Base-by-base conservation (phyloP, 2,888 invertebrate species). In the Parnassius smintheus region DNA sequence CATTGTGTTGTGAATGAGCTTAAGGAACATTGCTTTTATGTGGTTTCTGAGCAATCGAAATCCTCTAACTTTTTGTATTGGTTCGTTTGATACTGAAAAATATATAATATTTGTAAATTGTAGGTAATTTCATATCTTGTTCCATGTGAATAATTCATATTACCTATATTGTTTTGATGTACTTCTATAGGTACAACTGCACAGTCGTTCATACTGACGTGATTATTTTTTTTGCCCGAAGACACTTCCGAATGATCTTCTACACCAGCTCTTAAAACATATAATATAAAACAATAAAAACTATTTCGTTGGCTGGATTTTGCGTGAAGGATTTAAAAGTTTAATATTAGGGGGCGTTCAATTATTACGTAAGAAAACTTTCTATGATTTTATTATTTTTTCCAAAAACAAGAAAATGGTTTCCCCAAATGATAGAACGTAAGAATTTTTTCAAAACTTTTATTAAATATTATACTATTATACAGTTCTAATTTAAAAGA, bases 1-100 rank as follows among this genome's bases (percentile, higher is more conserved):
- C 73, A 81, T 85, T 0, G 88, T 73, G 56, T 86, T 86, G 68
- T 88, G 88, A 0, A 81, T 77, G 18, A 88, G 75, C 69, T 91
- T 91, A 8, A 90, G 69, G 64, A 91, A 88, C 88, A 91, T 91
- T 0, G 91, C 91, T 65, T 85, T 88, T 67, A 90, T 86, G 66
- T 91, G 91, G 64, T 90, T 90, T 60, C 72, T 76, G 9, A 90
- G 74, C 42, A 91, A 75, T 76, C 77, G 84, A n/a, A 73, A 69
- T 22, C 91, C 91, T 65, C 78, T 78, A 0, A 88, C 87, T 78
- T 90, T 90, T 67, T 86, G 73, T 72, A 88, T 78, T 1, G 80
- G 81, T 56, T 86, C 86, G 35, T 75, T 70, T 52, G 84, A 81
- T 52, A 73, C 87, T 87, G 73, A 64, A 85, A 85, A 65, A 57